phyloP scores from a whole-genome alignment of 2,888 invertebrate species.

The Callosobruchus maculatus region DNA sequence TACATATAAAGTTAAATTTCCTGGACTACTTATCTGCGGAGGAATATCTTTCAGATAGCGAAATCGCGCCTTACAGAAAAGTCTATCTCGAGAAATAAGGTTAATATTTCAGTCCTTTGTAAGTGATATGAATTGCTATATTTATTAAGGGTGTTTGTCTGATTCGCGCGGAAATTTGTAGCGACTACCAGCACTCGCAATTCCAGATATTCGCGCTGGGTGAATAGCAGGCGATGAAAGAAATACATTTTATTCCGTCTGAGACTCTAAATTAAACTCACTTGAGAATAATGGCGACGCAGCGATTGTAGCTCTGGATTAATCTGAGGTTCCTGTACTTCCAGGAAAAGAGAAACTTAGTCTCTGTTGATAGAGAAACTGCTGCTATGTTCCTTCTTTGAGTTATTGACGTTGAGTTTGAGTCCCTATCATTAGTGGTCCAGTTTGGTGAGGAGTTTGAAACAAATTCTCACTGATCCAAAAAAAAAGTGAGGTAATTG shows the following conservation, averaged over 20 bases:
- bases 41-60: background rate
- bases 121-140: background rate
- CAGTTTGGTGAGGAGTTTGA: too few species aligned
- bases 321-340: too few species aligned
- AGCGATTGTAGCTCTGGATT: too few species aligned
- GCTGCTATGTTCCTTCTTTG: too few species aligned
- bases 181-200: background rate
- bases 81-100: background rate
- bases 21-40: background rate
- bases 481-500: too few species aligned
- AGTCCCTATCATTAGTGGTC: too few species aligned
- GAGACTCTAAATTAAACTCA: background rate
- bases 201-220: background rate
- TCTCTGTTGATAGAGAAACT: too few species aligned
- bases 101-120: background rate
- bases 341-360: too few species aligned
- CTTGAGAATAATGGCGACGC: background rate
- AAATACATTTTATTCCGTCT: background rate
- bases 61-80: background rate
- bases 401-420: too few species aligned
- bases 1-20: background rate
- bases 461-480: too few species aligned
- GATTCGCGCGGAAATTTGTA: background rate
- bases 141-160: background rate
- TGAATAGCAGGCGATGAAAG: background rate